phyloP scores from a whole-genome alignment of 2,113 vertebrate species.

The Budorcas taxicolor region DNA sequence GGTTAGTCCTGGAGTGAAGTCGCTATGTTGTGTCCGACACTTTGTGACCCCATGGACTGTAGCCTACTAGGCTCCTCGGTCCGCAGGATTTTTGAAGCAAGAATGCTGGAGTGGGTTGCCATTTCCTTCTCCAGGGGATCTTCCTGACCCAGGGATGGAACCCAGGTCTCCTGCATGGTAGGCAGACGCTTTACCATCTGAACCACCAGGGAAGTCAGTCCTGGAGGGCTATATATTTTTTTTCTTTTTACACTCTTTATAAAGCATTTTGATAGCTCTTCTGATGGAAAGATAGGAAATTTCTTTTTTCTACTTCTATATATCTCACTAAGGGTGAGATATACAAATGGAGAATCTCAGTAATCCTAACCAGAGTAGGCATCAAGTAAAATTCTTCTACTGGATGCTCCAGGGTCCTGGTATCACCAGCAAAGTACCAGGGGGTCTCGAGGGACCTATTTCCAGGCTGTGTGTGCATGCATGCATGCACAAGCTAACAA shows the following conservation, averaged over 20 bases:
- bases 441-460: neutral
- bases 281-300: neutral
- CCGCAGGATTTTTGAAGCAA: fast-evolving
- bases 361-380: neutral
- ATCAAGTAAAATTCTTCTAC: neutral
- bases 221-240: neutral
- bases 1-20: neutral
- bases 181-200: neutral
- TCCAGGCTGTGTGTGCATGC: neutral
- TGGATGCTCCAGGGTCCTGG: neutral
- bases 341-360: neutral
- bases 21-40: neutral
- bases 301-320: neutral
- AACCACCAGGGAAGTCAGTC: neutral
- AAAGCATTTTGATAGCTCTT: neutral
- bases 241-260: neutral
- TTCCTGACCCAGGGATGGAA: neutral
- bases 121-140: neutral
- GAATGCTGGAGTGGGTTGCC: neutral
- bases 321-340: neutral
- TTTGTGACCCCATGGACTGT: neutral
- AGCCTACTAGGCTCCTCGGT: neutral
- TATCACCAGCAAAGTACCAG: neutral
- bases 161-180: neutral
- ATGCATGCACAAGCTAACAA: neutral